Conservation (phyloP, 2,113 vertebrate genomes). For the Athene cunicularia region DNA sequence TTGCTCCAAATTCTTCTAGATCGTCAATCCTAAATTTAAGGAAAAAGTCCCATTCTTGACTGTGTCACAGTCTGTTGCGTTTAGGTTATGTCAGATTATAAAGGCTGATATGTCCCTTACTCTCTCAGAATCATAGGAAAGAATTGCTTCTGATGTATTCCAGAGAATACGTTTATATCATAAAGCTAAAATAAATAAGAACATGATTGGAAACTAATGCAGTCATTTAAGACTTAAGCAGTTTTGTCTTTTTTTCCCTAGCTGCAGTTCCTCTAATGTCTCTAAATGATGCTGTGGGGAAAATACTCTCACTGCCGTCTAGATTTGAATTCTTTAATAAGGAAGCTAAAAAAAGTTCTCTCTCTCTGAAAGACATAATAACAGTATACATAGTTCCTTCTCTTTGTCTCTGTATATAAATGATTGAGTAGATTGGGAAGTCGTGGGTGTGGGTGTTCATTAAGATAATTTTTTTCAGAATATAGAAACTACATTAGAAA, state of each 20-base stretch:
- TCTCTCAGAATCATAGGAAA: not conserved
- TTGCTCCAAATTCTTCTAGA: not conserved
- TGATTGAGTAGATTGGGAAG: not conserved
- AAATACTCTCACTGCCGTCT: slow-evolving; percentile 52
- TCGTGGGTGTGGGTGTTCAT: not conserved
- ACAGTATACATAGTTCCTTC: not conserved
- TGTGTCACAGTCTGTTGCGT: not conserved
- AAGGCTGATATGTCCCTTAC: not conserved
- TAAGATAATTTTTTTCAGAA: not conserved
- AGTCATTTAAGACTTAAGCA: not conserved
- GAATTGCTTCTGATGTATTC: slow-evolving; percentile 39
- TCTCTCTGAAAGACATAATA: not conserved
- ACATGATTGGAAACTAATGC: slow-evolving; percentile 3
- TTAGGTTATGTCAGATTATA: not conserved
- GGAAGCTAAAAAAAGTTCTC: not conserved
- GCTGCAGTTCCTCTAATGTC: not conserved
- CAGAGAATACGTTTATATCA: slow-evolving; percentile 42
- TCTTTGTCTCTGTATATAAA: not conserved
- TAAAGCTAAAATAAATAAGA: slow-evolving; percentile 60
- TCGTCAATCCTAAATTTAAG: not conserved
- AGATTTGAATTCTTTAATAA: slow-evolving; percentile 68
- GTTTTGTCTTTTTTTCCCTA: not conserved
- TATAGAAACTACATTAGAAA: not conserved
- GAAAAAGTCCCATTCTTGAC: not conserved
- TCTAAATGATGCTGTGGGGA: slow-evolving; percentile 55